phyloP scores from a whole-genome alignment of 1,140 invertebrate species.

The Amyelois transitella region DNA sequence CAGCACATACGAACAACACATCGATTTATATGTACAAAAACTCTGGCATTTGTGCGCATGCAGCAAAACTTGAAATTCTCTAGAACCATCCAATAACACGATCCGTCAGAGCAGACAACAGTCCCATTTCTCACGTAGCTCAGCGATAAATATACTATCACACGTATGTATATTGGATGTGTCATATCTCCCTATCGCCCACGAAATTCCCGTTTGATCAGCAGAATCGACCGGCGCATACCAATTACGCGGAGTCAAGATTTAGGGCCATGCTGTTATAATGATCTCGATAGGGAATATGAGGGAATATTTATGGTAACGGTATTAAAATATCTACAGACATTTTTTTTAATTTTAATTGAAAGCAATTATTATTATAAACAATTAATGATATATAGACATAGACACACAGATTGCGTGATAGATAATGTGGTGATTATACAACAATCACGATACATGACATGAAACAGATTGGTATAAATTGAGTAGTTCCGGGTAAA shows the following conservation, averaged over 20 bases:
- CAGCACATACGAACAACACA: no score
- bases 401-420: no score
- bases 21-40: no score
- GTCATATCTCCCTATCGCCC: constrained; percentile 16
- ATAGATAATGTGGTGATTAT: no score
- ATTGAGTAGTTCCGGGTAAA: no score
- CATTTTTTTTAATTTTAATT: no score
- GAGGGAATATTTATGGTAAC: no score
- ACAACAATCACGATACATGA: no score
- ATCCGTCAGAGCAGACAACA: neutral
- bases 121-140: neutral
- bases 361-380: no score
- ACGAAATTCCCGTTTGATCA: constrained; percentile 26
- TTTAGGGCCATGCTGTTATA: neutral
- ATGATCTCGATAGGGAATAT: neutral
- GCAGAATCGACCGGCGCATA: constrained; percentile 25
- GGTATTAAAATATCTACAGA: no score
- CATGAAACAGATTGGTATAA: no score
- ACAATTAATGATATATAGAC: no score
- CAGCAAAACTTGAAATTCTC: neutral
- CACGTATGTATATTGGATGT: neutral
- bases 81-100: neutral
- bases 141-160: neutral
- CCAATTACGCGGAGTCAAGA: constrained; percentile 5
- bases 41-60: neutral